Conservation (phyloP, 2,797 vertebrate species). For the Takifugu rubripes region DNA sequence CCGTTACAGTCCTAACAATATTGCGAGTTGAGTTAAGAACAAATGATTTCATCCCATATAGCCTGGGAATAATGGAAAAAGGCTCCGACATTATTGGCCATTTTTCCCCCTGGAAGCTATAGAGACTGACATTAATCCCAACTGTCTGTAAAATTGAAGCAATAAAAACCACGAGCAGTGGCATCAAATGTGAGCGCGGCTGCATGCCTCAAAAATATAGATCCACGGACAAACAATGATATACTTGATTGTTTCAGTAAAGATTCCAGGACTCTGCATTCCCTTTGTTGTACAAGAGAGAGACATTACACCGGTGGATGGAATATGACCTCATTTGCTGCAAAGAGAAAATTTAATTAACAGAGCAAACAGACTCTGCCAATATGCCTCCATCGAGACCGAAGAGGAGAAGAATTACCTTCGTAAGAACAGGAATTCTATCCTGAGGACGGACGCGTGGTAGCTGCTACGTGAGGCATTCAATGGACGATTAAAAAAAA, state of each 20-base stretch:
- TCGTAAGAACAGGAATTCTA: conserved; percentile 68
- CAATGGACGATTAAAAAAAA: neutral
- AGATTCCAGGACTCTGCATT: conserved; percentile 72
- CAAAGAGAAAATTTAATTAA: conserved; percentile 84
- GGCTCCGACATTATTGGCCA: conserved; percentile 72
- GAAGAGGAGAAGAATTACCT: conserved; percentile 70
- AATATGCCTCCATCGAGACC: conserved; percentile 76
- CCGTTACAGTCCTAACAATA: conserved; percentile 70
- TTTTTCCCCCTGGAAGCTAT: conserved; percentile 72
- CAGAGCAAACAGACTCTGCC: conserved; percentile 81
- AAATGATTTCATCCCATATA: conserved; percentile 69
- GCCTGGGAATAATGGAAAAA: conserved; percentile 69
- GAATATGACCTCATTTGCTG: conserved; percentile 81
- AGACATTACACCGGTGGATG: conserved; percentile 79
- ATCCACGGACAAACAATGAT: conserved; percentile 77
- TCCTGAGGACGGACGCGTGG: conserved; percentile 46
- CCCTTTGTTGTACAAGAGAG: conserved; percentile 81
- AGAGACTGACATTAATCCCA: conserved; percentile 79
- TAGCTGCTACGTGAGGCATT: conserved; percentile 3
- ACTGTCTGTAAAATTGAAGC: conserved; percentile 83
- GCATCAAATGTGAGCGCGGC: conserved; percentile 72
- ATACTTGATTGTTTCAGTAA: conserved; percentile 78
- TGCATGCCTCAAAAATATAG: conserved; percentile 74
- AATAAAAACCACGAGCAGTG: conserved; percentile 76
- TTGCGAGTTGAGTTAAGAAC: conserved; percentile 67